A percentile compares a stretch with the other conserved stretches of the same genome.
Conservation (phyloP, 1,140 invertebrate species). For the Lithobius niger region DNA sequence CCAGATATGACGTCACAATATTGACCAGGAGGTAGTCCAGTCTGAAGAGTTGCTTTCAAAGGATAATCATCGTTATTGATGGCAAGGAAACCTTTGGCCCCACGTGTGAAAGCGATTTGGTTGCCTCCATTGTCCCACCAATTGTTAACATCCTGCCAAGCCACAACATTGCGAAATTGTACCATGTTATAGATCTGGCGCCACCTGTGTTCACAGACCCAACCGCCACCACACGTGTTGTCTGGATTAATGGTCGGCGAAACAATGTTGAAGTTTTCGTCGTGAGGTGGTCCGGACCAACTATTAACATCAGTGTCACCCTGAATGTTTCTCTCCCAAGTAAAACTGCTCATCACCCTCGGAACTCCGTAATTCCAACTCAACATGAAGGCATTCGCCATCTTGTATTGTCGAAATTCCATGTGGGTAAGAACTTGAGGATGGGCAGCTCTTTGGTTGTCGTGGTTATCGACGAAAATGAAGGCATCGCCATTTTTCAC, state of each 20-base stretch:
- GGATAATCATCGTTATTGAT: slow-evolving; percentile 45
- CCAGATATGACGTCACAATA: slow-evolving; percentile 34
- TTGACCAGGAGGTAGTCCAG: slow-evolving; percentile 26
- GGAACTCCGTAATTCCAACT: slow-evolving; percentile 58
- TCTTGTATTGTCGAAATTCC: too few relatives aligned
- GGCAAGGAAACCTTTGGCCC: slow-evolving; percentile 53
- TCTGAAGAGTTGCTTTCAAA: slow-evolving; percentile 30
- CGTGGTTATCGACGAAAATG: slow-evolving; percentile 45
- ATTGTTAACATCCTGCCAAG: slow-evolving; percentile 36
- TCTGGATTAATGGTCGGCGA: slow-evolving; percentile 49
- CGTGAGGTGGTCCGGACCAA: slow-evolving; percentile 44
- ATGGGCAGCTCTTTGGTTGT: slow-evolving; percentile 50
- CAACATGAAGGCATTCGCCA: slow-evolving; percentile 63
- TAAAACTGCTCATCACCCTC: slow-evolving; percentile 58
- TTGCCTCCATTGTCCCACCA: slow-evolving; percentile 62
- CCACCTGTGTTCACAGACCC: slow-evolving; percentile 84
- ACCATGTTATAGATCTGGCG: slow-evolving; percentile 11
- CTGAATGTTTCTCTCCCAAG: too few relatives aligned
- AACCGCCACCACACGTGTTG: slow-evolving; percentile 56
- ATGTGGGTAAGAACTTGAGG: slow-evolving; percentile 31
- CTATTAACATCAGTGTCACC: too few relatives aligned
- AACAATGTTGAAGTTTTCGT: slow-evolving; percentile 45
- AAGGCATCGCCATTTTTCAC: slow-evolving; percentile 26
- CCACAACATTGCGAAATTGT: not conserved
- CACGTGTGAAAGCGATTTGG: slow-evolving; percentile 62